These are phyloP conservation scores for Lepidotrigona ventralis DNA, from an alignment of 1,140 invertebrate genomes.

Conservation along the genomic window DNA sequence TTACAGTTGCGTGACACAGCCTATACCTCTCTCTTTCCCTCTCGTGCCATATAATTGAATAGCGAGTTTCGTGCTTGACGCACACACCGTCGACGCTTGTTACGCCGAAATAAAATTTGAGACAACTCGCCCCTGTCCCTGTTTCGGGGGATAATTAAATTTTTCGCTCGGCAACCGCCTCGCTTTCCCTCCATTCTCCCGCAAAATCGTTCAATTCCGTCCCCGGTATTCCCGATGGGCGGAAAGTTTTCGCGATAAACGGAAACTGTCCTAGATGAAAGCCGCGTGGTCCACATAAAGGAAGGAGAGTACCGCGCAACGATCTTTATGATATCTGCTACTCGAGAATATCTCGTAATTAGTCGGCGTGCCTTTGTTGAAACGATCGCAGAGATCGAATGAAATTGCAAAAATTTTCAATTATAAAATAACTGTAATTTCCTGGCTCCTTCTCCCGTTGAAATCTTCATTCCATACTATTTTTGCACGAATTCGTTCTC, in stretches of 20 bases:
- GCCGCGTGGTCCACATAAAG: background rate
- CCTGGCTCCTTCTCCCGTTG: too few species aligned
- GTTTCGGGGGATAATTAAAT: background rate
- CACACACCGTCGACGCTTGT: background rate
- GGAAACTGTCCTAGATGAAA: conserved; percentile 1
- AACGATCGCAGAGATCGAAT: background rate
- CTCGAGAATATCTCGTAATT: conserved; percentile 34
- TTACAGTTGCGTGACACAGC: too few species aligned
- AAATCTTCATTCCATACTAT: too few species aligned
- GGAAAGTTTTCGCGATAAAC: background rate
- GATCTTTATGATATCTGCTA: background rate
- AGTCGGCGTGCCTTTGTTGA: background rate
- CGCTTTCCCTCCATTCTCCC: background rate
- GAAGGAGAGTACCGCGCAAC: background rate
- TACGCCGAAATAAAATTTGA: conserved; percentile 7
- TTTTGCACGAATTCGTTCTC: too few species aligned
- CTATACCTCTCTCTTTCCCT: background rate
- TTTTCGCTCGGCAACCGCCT: background rate
- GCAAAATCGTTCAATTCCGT: background rate
- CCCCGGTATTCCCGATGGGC: background rate
- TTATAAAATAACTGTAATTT: too few species aligned
- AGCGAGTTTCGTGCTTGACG: background rate
- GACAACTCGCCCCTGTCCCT: background rate
- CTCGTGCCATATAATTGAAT: background rate
- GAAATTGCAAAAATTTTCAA: too few species aligned